Percentiles rank a stretch among this genome's conserved stretches.
phyloP scores from a whole-genome alignment of 2,888 invertebrate genomes.

The Congeria kusceri region DNA sequence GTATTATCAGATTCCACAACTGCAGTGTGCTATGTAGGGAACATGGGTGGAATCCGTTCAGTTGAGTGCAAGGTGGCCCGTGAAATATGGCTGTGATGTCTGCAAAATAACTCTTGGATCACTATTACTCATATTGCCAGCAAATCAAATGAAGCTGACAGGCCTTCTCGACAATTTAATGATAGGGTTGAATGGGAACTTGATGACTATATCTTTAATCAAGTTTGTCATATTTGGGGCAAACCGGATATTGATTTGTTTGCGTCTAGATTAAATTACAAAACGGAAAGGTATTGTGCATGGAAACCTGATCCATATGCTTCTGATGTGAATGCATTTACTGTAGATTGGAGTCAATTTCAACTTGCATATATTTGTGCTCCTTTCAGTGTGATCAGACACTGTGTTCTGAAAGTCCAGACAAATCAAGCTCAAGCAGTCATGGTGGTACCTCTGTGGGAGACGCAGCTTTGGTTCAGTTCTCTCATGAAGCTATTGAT shows the following conservation, averaged over 20 bases:
- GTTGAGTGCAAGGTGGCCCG: neutral
- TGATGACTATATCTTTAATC: conserved; percentile 12
- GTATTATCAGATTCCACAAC: conserved; percentile 42
- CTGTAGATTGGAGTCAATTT: conserved; percentile 24
- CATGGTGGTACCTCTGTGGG: conserved; percentile 14
- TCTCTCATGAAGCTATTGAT: conserved; percentile 20
- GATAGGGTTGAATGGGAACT: conserved; percentile 24
- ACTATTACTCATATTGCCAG: conserved; percentile 27
- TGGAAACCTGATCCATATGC: conserved; percentile 33
- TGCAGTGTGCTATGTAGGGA: conserved; percentile 7
- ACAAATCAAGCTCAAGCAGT: conserved; percentile 10
- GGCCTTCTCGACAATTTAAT: conserved; percentile 14
- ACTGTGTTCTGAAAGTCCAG: conserved; percentile 29
- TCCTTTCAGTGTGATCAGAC: conserved; percentile 42
- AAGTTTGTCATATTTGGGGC: conserved; percentile 12
- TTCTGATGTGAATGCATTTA: conserved; percentile 40
- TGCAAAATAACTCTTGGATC: conserved; percentile 20
- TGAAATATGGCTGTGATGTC: conserved; percentile 32
- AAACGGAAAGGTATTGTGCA: conserved; percentile 26
- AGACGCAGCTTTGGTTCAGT: conserved; percentile 20
- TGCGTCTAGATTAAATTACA: conserved; percentile 37
- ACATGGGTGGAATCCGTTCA: conserved; percentile 27
- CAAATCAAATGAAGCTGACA: conserved; percentile 3
- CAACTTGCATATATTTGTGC: conserved; percentile 26
- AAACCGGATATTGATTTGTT: conserved; percentile 41